phyloP scores from a whole-genome alignment of 2,888 invertebrate genomes.

The Ptilodon capucinus region DNA sequence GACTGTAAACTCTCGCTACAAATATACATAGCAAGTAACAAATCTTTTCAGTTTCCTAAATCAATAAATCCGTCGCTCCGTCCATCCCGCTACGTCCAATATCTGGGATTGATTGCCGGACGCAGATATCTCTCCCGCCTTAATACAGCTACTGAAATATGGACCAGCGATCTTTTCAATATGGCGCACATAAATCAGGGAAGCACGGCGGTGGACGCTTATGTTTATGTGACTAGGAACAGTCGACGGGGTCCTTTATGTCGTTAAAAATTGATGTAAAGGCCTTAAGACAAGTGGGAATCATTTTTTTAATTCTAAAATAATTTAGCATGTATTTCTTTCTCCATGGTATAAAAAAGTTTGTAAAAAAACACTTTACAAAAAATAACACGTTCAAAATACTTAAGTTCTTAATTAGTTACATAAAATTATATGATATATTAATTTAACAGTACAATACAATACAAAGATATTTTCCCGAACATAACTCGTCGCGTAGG shows the following conservation, averaged over 20 bases:
- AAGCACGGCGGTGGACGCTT: background rate
- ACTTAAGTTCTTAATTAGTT: too few species aligned
- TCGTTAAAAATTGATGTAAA: background rate
- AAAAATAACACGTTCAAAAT: too few species aligned
- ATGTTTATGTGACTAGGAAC: background rate
- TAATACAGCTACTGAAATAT: background rate
- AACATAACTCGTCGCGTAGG: too few species aligned
- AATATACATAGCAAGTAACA: background rate
- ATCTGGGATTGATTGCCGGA: background rate
- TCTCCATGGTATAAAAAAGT: too few species aligned
- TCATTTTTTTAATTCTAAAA: too few species aligned
- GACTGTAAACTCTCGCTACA: too few species aligned
- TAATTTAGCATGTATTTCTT: too few species aligned
- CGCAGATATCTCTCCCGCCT: background rate
- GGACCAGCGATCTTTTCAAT: background rate
- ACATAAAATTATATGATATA: too few species aligned
- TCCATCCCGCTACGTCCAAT: background rate
- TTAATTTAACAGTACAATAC: too few species aligned
- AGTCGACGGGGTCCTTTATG: background rate
- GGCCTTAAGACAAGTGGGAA: background rate
- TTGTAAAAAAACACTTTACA: too few species aligned
- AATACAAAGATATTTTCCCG: too few species aligned
- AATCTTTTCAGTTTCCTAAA: background rate
- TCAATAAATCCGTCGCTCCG: background rate
- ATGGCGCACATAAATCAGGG: background rate